Evolutionary conservation across 2,888 invertebrate genomes (phyloP).

Genomic region (Heteropelma amictum): DNA sequence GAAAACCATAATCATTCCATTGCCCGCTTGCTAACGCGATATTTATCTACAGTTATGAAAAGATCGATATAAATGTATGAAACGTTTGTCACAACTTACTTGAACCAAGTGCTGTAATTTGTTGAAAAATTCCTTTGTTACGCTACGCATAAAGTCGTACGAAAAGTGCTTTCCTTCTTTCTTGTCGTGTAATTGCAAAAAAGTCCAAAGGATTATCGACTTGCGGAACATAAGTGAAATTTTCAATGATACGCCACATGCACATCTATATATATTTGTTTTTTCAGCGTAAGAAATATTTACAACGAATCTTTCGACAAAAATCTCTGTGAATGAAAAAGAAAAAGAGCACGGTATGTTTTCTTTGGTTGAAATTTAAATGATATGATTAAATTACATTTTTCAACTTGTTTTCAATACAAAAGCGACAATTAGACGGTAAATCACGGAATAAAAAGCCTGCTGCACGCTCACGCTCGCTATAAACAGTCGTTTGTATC

Average conservation of each 20-base stretch:
- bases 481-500: slow-evolving; percentile 47
- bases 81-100: neutral
- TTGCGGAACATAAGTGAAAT: slow-evolving; percentile 38
- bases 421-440: slow-evolving; percentile 39
- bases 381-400: slow-evolving; percentile 42
- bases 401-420: slow-evolving; percentile 16
- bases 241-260: slow-evolving; percentile 40
- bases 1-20: slow-evolving; percentile 48
- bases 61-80: slow-evolving; percentile 12
- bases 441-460: slow-evolving; percentile 42
- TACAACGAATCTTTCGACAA: slow-evolving; percentile 60
- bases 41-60: slow-evolving; percentile 58
- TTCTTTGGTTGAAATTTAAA: slow-evolving; percentile 57
- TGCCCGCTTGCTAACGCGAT: slow-evolving; percentile 60
- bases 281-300: slow-evolving; percentile 66
- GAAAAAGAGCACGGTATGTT: slow-evolving; percentile 42
- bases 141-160: neutral
- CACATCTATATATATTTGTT: slow-evolving; percentile 43
- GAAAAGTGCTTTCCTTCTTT: slow-evolving; percentile 13
- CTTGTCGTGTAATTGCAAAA: slow-evolving; percentile 19
- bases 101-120: slow-evolving; percentile 8
- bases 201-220: slow-evolving; percentile 4
- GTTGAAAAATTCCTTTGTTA: slow-evolving; percentile 32
- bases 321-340: slow-evolving; percentile 37
- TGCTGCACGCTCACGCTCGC: slow-evolving; percentile 7